Base-by-base conservation (phyloP, 2,797 vertebrate genomes). In the Hypotaenidia okinawae region DNA sequence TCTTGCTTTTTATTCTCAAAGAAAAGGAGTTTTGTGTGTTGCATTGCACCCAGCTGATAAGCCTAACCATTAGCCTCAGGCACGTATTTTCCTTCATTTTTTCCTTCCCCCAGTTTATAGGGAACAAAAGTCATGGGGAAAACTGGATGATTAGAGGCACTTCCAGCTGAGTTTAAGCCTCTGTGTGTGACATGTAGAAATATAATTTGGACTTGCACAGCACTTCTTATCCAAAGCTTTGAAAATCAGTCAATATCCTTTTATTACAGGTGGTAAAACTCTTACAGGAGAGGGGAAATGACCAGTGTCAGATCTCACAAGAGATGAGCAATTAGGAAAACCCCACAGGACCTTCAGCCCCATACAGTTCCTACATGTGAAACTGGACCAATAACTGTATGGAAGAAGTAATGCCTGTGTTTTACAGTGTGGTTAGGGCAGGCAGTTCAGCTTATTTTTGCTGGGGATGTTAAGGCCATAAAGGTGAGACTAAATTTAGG, bases 141-240 rank as follows among this genome's bases (percentile, higher is more conserved):
- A 84, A 69, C 51, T 57, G 89, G 39, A 67, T 94, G 68, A 94
- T 95, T 91, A 93, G 72, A 93, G 63, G 58, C 64, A 54, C 49
- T 89, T 96, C 93, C 94, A 95, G 94, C 94, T 94, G 94, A 85
- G 93, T 82, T 87, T 80, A 85, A 95, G 78, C 66, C 61, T 75
- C 3, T 87, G 87, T 89, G 66, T 6, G 0, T 68, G 72, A 69
- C 49, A 41, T 61, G 70, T 74, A 84, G 88, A 76, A 90, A 76
- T 90, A 52, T 5, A 55, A 82, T 92, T 90, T 66, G 84, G 55
- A 84, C 49, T 92, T 76, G 43, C 55, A 63, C 27, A 78, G 66
- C 4, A 2, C 11, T 91, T 91, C 58, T 75, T 27, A 73, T 59
- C 24, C 70, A 59, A 37, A 89, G 77, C 77, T 86, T 93, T 95